A percentile compares a stretch with the other conserved stretches of the same genome.
Evolutionary conservation across 2,113 vertebrate genomes (phyloP).

Genomic region (Paedocypris sp.): DNA sequence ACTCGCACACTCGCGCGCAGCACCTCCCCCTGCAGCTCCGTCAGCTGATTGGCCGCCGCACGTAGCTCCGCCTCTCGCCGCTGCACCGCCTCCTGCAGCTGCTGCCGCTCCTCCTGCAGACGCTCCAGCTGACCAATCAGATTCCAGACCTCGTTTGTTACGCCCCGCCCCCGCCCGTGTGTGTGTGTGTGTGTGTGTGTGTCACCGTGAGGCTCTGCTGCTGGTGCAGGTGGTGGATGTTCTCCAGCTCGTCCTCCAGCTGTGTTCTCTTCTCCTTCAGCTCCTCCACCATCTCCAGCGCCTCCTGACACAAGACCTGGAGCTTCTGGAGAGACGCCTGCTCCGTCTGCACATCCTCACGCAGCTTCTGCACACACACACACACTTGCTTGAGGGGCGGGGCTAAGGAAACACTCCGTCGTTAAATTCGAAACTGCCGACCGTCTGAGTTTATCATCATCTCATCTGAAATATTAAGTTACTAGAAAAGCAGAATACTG

Average conservation of each 20-base stretch:
- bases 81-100: constrained; percentile 77
- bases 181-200: no score
- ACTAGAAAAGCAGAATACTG: no score
- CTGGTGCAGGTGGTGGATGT: constrained; percentile 73
- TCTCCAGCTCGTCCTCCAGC: constrained; percentile 73
- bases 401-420: no score
- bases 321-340: constrained; percentile 77
- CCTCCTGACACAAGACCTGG: constrained; percentile 74
- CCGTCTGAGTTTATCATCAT: no score
- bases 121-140: constrained; percentile 66
- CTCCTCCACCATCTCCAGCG: constrained; percentile 73
- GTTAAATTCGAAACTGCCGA: no score
- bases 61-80: constrained; percentile 77
- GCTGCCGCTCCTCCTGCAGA: constrained; percentile 76
- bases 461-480: no score
- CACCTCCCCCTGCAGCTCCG: constrained; percentile 76
- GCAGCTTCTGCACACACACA: constrained; percentile 82
- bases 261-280: constrained; percentile 78
- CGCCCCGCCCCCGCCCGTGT: no score
- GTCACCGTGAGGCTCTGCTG: no score
- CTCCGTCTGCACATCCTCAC: constrained; percentile 80
- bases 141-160: no score
- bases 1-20: constrained; percentile 69
- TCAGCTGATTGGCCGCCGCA: constrained; percentile 77
- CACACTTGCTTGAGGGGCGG: no score